A percentile compares a stretch with the other conserved stretches of the same genome.
Conservation (phyloP, 2,797 vertebrate genomes). For the Rhincodon typus region DNA sequence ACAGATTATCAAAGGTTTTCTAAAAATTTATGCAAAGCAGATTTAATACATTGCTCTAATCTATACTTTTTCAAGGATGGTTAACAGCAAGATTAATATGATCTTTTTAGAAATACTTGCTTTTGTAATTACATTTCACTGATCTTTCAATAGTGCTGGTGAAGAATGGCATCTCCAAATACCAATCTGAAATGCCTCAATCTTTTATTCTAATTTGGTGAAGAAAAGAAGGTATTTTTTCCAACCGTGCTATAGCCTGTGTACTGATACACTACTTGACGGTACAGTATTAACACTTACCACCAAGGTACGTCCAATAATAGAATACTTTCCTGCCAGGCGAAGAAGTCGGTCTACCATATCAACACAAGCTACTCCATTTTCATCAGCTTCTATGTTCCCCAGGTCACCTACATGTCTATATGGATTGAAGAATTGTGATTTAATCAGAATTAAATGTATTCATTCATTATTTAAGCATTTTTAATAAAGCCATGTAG, state of each 20-base stretch:
- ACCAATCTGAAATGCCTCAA: not conserved
- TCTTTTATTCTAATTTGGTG: not conserved
- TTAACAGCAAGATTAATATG: not conserved
- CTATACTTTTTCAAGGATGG: not conserved
- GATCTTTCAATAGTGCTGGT: not conserved
- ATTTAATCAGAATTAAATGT: not conserved
- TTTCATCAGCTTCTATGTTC: slow-evolving; percentile 56
- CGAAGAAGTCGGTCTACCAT: slow-evolving; percentile 55
- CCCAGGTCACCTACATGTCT: slow-evolving; percentile 72
- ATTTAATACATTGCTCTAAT: not conserved
- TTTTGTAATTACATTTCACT: not conserved
- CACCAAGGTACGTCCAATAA: slow-evolving; percentile 73
- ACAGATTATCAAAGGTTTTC: not conserved
- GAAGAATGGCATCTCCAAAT: not conserved
- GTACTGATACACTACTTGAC: not conserved
- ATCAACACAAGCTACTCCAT: slow-evolving; percentile 54
- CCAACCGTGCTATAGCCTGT: not conserved
- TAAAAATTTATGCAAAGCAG: not conserved
- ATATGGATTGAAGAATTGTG: not conserved
- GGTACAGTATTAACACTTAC: slow-evolving; percentile 51
- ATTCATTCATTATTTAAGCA: not conserved
- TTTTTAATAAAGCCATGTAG: not conserved
- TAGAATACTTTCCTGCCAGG: slow-evolving; percentile 53
- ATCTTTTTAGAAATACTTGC: not conserved
- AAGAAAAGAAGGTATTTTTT: not conserved